Base-by-base conservation (phyloP, 2,113 vertebrate species). In the Nematolebias whitei region DNA sequence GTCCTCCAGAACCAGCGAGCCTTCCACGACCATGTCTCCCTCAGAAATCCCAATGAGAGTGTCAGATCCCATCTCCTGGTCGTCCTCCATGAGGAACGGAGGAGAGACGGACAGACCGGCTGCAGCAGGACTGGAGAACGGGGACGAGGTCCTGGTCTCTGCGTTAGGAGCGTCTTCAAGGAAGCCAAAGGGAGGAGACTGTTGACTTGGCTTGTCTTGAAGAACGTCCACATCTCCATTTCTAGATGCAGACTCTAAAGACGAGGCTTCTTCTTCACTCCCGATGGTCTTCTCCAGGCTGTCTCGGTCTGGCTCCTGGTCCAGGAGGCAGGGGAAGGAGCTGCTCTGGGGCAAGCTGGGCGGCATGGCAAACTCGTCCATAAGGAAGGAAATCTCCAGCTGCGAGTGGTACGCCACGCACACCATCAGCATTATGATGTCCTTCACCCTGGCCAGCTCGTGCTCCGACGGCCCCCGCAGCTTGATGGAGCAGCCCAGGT, bases 311-410 rank as follows among this genome's bases (percentile, higher is more conserved):
- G 7, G 32, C 44, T 63, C 60, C 23, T 80, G 77, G 40, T 97
- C 96, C 71, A 95, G 92, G 73, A 98, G 90, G 61, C 93, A 96
- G 8, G 94, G 94, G 75, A 98, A 95, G 8, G 95, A 96, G 49
- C 90, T 61, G 63, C 91, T 96, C 70, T 93, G 94, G 11, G 90
- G 78, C 51, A 96, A 76, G 29, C 92, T 95, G 43, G 98, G 98
- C 0, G 97, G 98, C 98, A 99, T 99, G 47, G 98, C 97, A 70
- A 99, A 99, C 72, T 99, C 98, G 54, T 99, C 98, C 98, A 99
- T 99, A 65, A 99, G 96, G 81, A 99, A 98, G n/a, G 97, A 98
- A 70, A 99, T 98, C 89, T 99, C 98, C 51, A 99, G 91, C 83
- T 98, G 97, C 20, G 96, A 99, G 92, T 99, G 98, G 84, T 99